These are phyloP conservation scores for Protaetia brevitarsis DNA, from an alignment of 1,140 invertebrate species.

Conservation along the genomic window DNA sequence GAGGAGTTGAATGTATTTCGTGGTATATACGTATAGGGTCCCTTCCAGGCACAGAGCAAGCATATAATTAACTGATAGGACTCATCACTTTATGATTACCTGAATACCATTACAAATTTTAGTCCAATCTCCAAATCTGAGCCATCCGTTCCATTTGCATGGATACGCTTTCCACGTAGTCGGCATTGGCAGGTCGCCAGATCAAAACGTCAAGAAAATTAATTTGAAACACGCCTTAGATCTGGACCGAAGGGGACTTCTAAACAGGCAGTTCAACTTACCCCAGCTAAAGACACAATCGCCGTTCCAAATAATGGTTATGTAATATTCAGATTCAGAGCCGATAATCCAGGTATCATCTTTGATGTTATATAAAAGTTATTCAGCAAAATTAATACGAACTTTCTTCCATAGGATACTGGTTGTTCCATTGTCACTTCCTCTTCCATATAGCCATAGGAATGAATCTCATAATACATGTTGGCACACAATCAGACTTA, in stretches of 20 bases:
- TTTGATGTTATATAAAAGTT: not conserved
- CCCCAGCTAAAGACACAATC: slow-evolving; percentile 81
- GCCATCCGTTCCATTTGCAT: slow-evolving; percentile 81
- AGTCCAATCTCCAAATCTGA: slow-evolving; percentile 72
- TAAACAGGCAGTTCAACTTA: slow-evolving; percentile 69
- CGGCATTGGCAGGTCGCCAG: slow-evolving; percentile 72
- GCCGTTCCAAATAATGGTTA: slow-evolving; percentile 71
- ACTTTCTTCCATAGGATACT: slow-evolving; percentile 59
- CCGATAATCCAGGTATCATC: slow-evolving; percentile 64
- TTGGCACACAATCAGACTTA: slow-evolving; percentile 66
- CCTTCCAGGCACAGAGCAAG: too few relatives aligned
- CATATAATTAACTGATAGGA: too few relatives aligned
- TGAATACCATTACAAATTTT: slow-evolving; percentile 39
- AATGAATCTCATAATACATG: slow-evolving; percentile 71
- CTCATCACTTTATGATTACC: too few relatives aligned
- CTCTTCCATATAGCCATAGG: slow-evolving; percentile 75
- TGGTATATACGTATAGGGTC: too few relatives aligned
- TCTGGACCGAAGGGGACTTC: slow-evolving; percentile 67
- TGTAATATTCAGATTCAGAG: slow-evolving; percentile 66
- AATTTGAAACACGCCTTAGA: slow-evolving; percentile 71
- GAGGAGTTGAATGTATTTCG: too few relatives aligned
- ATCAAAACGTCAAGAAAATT: slow-evolving; percentile 66
- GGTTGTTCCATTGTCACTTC: slow-evolving; percentile 79
- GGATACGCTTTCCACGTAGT: slow-evolving; percentile 75
- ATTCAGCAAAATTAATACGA: not conserved